Conservation (phyloP, 2,888 invertebrate species). For the Ochropleura plecta region DNA sequence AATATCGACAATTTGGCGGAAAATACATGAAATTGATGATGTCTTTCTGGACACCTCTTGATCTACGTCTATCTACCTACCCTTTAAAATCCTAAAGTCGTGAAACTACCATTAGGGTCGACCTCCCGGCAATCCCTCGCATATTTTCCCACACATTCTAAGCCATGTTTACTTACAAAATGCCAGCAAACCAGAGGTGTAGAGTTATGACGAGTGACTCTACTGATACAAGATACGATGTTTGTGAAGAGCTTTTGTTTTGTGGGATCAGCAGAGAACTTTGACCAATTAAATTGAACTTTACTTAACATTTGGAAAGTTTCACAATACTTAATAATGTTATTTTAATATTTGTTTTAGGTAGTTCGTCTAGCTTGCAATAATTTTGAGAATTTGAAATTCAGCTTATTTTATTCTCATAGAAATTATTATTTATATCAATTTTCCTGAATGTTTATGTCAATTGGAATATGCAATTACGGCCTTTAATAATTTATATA, state of each 20-base stretch:
- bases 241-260: slow-evolving; percentile 19
- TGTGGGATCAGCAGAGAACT: slow-evolving; percentile 6
- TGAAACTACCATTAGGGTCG: slow-evolving; percentile 14
- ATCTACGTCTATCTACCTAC: neutral
- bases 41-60: neutral
- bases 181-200: slow-evolving; percentile 27
- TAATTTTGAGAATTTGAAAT: neutral
- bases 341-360: neutral
- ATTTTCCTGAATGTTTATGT: neutral
- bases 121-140: slow-evolving; percentile 23
- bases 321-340: neutral
- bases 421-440: neutral
- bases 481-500: neutral
- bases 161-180: slow-evolving; percentile 35
- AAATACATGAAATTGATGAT: neutral
- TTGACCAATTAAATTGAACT: neutral
- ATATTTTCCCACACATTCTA: slow-evolving; percentile 53
- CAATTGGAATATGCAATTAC: neutral
- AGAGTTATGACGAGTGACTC: slow-evolving; percentile 43
- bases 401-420: neutral
- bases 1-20: neutral
- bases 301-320: neutral
- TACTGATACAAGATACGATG: slow-evolving; percentile 42
- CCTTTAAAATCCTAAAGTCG: slow-evolving; percentile 6
- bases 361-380: neutral